These are phyloP conservation scores for Centropus bengalensis DNA, from an alignment of 2,113 vertebrate species.

Conservation along the genomic window DNA sequence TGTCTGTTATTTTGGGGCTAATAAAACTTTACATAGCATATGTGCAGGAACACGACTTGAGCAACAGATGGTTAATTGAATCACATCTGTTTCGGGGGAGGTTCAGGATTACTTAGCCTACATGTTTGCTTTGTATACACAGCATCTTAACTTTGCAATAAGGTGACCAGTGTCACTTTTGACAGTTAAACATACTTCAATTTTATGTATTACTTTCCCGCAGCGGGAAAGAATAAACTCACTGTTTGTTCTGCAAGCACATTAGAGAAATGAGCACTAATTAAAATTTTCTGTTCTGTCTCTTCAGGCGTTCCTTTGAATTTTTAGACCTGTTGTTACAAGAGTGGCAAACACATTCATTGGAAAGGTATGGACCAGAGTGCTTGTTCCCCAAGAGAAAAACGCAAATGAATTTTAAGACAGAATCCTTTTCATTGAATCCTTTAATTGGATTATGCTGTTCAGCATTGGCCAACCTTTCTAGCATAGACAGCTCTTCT, in stretches of 20 bases:
- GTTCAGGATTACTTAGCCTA: background rate
- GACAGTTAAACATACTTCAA: background rate
- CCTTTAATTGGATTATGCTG: background rate
- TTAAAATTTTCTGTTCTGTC: background rate
- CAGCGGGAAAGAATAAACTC: background rate
- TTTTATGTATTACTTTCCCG: background rate
- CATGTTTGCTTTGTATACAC: background rate
- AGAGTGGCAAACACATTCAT: constrained; percentile 89
- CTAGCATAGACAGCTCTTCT: background rate
- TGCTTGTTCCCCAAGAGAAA: background rate
- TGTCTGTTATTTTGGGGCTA: background rate
- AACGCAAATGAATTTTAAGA: background rate
- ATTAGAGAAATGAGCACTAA: background rate
- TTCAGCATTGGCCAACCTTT: background rate
- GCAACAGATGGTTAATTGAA: background rate
- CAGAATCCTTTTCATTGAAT: background rate
- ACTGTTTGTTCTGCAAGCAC: background rate
- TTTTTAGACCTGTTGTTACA: constrained; percentile 91
- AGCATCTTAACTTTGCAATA: background rate
- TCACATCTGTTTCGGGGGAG: background rate
- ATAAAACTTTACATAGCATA: background rate
- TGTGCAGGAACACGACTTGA: background rate
- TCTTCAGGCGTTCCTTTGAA: constrained; percentile 88
- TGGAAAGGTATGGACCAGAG: constrained; percentile 86
- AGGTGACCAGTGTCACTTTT: background rate